Conservation (phyloP, 2,797 vertebrate genomes). For the Crenichthys baileyi region DNA sequence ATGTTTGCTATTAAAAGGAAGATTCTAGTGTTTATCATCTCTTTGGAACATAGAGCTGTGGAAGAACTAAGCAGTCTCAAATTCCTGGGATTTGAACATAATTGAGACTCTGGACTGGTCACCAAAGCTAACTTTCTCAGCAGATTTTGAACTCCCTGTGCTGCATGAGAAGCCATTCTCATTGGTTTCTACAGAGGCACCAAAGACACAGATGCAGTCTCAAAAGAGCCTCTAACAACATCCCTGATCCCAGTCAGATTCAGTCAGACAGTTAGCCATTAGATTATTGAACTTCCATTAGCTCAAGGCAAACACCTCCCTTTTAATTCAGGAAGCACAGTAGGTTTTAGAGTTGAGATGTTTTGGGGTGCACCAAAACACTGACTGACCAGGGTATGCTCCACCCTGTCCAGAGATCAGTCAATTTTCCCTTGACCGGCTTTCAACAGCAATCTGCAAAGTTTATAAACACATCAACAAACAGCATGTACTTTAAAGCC, state of each 20-base stretch:
- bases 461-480: background rate
- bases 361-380: too few species aligned
- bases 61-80: too few species aligned
- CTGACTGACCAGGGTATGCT: too few species aligned
- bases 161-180: background rate
- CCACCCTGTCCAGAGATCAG: too few species aligned
- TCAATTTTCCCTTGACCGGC: background rate
- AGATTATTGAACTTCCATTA: background rate
- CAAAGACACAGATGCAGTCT: too few species aligned
- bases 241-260: background rate
- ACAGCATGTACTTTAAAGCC: too few species aligned
- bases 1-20: slow-evolving; percentile 34
- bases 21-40: slow-evolving; percentile 28
- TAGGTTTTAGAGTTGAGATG: too few species aligned
- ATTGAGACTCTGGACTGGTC: background rate
- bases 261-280: background rate
- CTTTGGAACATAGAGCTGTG: slow-evolving; percentile 13
- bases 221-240: too few species aligned
- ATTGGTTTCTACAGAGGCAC: background rate
- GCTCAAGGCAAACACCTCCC: too few species aligned
- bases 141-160: too few species aligned
- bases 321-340: too few species aligned
- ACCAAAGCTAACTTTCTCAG: background rate
- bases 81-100: too few species aligned
- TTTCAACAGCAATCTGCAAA: background rate